A percentile compares a stretch with the other conserved stretches of the same genome.
These are phyloP conservation scores for Basileuterus tristriatus DNA, from an alignment of 2,797 vertebrate species.

Conservation along the genomic window DNA sequence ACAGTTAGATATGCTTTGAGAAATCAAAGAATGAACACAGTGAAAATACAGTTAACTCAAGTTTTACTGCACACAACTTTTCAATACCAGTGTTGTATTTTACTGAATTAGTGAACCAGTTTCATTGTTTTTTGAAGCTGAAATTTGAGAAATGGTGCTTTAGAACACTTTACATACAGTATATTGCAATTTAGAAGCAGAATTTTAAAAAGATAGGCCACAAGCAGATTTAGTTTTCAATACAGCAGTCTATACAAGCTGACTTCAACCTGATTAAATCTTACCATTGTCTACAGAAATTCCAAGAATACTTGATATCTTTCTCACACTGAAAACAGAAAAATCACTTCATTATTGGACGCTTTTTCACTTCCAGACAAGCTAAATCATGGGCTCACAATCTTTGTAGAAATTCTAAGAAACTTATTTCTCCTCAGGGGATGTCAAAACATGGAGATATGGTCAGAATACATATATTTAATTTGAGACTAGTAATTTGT, in stretches of 20 bases:
- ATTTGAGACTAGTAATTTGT: not conserved
- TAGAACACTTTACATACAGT: not conserved
- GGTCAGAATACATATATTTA: slow-evolving; percentile 10
- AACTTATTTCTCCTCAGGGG: not conserved
- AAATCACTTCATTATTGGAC: slow-evolving; percentile 87
- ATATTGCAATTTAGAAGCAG: slow-evolving; percentile 69
- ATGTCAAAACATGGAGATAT: slow-evolving; percentile 72
- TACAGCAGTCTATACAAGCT: slow-evolving; percentile 73
- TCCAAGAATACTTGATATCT: slow-evolving; percentile 99
- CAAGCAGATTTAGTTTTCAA: slow-evolving; percentile 69
- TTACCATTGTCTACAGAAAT: slow-evolving; percentile 99
- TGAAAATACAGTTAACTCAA: slow-evolving; percentile 17
- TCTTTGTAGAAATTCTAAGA: slow-evolving; percentile 43
- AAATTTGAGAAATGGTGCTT: slow-evolving; percentile 25
- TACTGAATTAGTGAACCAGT: slow-evolving; percentile 39
- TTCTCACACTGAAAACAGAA: slow-evolving; percentile 99
- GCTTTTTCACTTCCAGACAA: slow-evolving; percentile 74
- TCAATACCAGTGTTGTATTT: slow-evolving; percentile 16
- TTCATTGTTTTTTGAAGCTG: slow-evolving; percentile 7
- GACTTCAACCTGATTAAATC: slow-evolving; percentile 87
- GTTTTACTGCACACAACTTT: slow-evolving; percentile 13
- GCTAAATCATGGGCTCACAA: slow-evolving; percentile 69
- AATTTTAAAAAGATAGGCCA: slow-evolving; percentile 73
- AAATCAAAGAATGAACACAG: slow-evolving; percentile 20
- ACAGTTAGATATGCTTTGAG: slow-evolving; percentile 28